phyloP scores from a whole-genome alignment of 1,140 invertebrate genomes.

The Berghia stephanieae region DNA sequence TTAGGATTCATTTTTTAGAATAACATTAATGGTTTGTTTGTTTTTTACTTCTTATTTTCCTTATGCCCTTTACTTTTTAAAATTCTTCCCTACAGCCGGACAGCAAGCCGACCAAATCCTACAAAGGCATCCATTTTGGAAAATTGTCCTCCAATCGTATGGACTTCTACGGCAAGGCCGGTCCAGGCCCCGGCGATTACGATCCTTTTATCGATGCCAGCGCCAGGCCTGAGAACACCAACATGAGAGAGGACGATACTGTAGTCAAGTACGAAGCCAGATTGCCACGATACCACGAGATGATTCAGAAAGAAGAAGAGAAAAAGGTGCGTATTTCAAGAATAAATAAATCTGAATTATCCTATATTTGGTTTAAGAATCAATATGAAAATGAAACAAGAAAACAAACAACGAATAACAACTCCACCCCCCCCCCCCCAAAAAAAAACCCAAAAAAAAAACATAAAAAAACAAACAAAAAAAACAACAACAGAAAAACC shows the following conservation, averaged over 20 bases:
- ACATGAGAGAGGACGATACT: constrained; percentile 49
- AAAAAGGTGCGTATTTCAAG: constrained; percentile 62
- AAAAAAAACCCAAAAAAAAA: no score
- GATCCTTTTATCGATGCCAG: constrained; percentile 51
- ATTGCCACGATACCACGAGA: constrained; percentile 64
- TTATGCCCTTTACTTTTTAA: neutral
- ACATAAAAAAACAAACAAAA: no score
- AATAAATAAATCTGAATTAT: no score
- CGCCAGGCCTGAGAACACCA: constrained; percentile 53
- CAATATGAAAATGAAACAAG: no score
- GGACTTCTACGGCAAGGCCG: constrained; percentile 54
- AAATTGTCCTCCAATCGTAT: constrained; percentile 56
- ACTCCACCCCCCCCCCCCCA: no score
- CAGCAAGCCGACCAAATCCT: constrained; percentile 52
- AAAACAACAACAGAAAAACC: no score
- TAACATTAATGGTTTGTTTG: neutral
- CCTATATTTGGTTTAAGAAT: no score
- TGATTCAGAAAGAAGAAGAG: constrained; percentile 56
- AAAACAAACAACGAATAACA: no score
- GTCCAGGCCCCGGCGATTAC: constrained; percentile 66
- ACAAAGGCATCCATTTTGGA: constrained; percentile 64
- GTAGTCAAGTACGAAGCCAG: constrained; percentile 50
- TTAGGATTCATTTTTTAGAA: neutral
- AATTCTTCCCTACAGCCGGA: constrained; percentile 30
- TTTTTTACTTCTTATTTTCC: neutral